Percentiles rank a stretch among this genome's conserved stretches.
Conservation (phyloP, 2,797 vertebrate species). For the Phataginus tricuspis region DNA sequence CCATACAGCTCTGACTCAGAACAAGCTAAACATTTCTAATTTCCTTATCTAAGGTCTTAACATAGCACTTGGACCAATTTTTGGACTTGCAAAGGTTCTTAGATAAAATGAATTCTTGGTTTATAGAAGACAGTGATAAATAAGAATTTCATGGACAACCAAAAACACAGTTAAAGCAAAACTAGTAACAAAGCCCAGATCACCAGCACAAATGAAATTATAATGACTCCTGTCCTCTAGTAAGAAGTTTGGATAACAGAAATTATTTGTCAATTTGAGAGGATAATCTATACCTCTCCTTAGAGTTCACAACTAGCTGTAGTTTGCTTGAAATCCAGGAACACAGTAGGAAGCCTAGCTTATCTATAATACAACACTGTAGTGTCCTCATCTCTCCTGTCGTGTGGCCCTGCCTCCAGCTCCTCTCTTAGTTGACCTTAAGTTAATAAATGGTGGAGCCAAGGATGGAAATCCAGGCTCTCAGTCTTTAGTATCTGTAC, state of each 20-base stretch:
- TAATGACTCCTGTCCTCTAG: neutral
- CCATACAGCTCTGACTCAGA: neutral
- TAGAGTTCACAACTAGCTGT: neutral
- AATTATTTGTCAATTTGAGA: neutral
- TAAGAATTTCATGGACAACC: neutral
- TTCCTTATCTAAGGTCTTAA: neutral
- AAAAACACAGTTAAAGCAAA: neutral
- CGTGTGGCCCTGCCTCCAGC: neutral
- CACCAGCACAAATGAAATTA: neutral
- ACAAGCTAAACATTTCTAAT: neutral
- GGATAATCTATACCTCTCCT: neutral
- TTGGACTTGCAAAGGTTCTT: neutral
- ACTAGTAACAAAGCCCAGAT: neutral
- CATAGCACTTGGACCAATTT: neutral
- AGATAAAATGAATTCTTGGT: neutral
- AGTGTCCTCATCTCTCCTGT: neutral
- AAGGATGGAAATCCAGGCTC: neutral
- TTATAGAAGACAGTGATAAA: neutral
- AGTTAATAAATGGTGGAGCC: neutral
- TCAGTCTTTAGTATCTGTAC: neutral
- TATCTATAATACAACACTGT: neutral
- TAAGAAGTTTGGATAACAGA: neutral
- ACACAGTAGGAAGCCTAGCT: neutral
- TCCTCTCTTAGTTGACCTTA: neutral
- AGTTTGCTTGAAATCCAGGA: neutral